These are phyloP conservation scores for Cacoxenus indagator DNA, from an alignment of 2,888 invertebrate genomes.

Conservation along the genomic window DNA sequence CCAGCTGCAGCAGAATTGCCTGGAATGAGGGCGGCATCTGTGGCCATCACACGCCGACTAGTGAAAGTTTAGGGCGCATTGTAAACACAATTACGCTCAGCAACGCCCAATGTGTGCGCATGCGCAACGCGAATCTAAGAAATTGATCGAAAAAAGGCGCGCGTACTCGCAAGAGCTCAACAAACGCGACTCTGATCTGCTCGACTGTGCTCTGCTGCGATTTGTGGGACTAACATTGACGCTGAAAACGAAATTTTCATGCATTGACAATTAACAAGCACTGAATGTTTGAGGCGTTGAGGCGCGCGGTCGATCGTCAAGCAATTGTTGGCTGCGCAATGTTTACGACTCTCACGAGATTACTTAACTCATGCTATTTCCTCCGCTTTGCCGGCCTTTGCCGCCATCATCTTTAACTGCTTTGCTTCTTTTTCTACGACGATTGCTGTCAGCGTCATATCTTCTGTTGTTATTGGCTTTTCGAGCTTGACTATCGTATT, in stretches of 20 bases:
- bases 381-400: background rate
- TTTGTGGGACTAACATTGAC: constrained; percentile 39
- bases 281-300: constrained; percentile 27
- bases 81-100: constrained; percentile 46
- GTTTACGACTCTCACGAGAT: constrained; percentile 59
- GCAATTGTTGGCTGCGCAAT: constrained; percentile 50
- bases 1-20: background rate
- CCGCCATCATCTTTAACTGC: background rate
- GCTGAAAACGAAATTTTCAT: constrained; percentile 50
- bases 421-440: background rate
- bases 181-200: background rate
- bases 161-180: background rate
- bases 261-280: constrained; percentile 40
- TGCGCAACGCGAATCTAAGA: constrained; percentile 53
- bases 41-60: constrained; percentile 17
- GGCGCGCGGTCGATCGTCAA: constrained; percentile 21
- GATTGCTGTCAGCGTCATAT: background rate
- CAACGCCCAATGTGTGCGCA: constrained; percentile 35
- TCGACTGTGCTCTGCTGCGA: background rate
- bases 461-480: constrained; percentile 32
- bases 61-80: constrained; percentile 57
- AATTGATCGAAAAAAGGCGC: constrained; percentile 51
- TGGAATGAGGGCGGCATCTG: background rate
- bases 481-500: constrained; percentile 38
- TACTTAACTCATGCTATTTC: constrained; percentile 48